phyloP scores from a whole-genome alignment of 2,888 invertebrate genomes.

The Craniophora ligustri region DNA sequence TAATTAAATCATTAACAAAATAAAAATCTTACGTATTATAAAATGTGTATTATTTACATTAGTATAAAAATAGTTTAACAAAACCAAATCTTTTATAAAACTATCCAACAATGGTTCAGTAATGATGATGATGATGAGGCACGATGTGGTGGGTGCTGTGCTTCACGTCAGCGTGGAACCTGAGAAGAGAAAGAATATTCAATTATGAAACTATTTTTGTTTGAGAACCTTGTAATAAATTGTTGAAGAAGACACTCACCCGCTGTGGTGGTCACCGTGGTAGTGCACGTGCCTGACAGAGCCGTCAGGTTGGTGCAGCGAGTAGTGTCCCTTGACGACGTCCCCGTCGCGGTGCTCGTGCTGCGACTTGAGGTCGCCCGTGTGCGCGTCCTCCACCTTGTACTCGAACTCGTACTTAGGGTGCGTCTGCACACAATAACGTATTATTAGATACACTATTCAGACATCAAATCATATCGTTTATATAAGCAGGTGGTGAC shows the following conservation, averaged over 20 bases:
- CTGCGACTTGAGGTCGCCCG: constrained; percentile 85
- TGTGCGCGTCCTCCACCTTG: constrained; percentile 85
- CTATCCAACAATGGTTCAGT: constrained; percentile 3
- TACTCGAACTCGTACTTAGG: constrained; percentile 87
- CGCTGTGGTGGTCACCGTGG: constrained; percentile 69
- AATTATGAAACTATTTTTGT: no score
- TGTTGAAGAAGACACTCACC: constrained; percentile 2
- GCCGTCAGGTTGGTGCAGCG: constrained; percentile 83
- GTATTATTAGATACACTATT: neutral
- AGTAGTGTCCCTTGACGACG: constrained; percentile 69
- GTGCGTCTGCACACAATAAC: constrained; percentile 62
- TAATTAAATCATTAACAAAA: neutral
- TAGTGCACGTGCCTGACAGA: constrained; percentile 86
- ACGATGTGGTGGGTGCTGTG: constrained; percentile 65
- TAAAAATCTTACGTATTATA: neutral
- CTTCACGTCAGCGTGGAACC: constrained; percentile 69
- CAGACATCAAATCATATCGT: no score
- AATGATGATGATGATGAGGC: constrained; percentile 58
- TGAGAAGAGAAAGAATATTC: no score
- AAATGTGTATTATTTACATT: neutral
- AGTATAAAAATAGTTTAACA: neutral
- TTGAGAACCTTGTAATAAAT: no score
- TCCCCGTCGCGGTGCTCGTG: constrained; percentile 84
- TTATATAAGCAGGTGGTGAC: constrained; percentile 1
- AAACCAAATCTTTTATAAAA: neutral